These are phyloP conservation scores for Andricus curvator DNA, from an alignment of 2,888 invertebrate genomes.

Conservation along the genomic window DNA sequence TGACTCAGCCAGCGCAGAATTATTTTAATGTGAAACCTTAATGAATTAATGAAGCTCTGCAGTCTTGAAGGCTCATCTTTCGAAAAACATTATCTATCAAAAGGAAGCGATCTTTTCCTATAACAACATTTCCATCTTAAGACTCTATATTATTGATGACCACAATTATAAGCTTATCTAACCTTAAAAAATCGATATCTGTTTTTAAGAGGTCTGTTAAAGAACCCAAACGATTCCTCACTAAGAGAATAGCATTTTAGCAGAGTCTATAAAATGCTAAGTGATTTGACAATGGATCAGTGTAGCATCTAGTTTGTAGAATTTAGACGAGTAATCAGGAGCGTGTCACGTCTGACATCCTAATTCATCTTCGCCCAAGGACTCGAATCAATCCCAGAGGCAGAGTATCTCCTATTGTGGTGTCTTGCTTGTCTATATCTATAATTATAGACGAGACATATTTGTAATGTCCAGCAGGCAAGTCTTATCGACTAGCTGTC, in stretches of 20 bases:
- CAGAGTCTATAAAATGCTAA: not conserved
- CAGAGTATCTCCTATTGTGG: slow-evolving; percentile 4
- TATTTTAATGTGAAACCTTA: too few relatives aligned
- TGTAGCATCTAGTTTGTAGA: not conserved
- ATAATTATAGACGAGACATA: slow-evolving; percentile 37
- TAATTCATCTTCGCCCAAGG: slow-evolving; percentile 23
- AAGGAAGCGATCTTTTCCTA: not conserved
- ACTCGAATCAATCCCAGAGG: slow-evolving; percentile 9
- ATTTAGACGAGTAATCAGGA: slow-evolving; percentile 10
- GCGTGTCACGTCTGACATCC: slow-evolving; percentile 15
- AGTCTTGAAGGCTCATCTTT: not conserved
- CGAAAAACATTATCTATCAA: not conserved
- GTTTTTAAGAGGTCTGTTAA: not conserved
- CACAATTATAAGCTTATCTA: not conserved
- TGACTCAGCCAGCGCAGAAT: too few relatives aligned
- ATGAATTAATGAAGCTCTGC: not conserved
- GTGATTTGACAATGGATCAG: not conserved
- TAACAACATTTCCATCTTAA: not conserved
- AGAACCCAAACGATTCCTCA: not conserved
- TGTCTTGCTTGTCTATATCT: not conserved
- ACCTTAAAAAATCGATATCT: not conserved
- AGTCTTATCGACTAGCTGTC: slow-evolving; percentile 38
- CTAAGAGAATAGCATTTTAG: not conserved
- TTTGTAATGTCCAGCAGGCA: slow-evolving; percentile 30
- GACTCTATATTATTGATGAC: not conserved